These are phyloP conservation scores for Pogonomyrmex californicus DNA, from an alignment of 1,140 invertebrate species.

Conservation along the genomic window DNA sequence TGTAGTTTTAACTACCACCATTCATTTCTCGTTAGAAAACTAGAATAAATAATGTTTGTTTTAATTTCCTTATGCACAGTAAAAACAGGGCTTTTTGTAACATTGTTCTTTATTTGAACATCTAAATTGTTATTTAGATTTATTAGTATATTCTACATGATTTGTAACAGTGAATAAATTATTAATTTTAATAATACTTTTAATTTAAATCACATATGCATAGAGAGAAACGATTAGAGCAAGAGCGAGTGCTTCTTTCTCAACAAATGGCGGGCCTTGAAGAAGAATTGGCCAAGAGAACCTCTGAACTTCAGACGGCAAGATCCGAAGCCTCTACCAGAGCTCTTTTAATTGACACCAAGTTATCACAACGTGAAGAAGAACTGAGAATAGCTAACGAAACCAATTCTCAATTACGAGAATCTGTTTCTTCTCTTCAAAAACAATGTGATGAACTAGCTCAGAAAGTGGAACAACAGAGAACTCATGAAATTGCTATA, in stretches of 20 bases:
- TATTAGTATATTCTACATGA: slow-evolving; percentile 3
- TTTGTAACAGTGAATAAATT: not conserved
- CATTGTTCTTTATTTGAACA: too few relatives aligned
- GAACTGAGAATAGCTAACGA: slow-evolving; percentile 91
- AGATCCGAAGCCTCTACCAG: slow-evolving; percentile 92
- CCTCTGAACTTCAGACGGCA: slow-evolving; percentile 91
- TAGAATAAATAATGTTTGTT: too few relatives aligned
- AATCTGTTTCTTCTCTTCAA: slow-evolving; percentile 90
- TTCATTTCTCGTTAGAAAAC: too few relatives aligned
- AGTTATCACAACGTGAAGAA: slow-evolving; percentile 93
- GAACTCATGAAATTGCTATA: slow-evolving; percentile 91
- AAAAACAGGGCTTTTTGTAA: too few relatives aligned
- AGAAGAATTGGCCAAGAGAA: slow-evolving; percentile 92
- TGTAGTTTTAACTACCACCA: too few relatives aligned
- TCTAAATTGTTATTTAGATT: not conserved
- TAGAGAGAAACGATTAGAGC: slow-evolving; percentile 93
- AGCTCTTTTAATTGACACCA: slow-evolving; percentile 91
- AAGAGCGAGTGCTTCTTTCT: slow-evolving; percentile 91
- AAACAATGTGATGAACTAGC: slow-evolving; percentile 91
- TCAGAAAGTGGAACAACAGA: slow-evolving; percentile 92
- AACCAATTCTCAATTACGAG: slow-evolving; percentile 89
- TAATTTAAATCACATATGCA: not conserved
- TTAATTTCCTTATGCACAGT: too few relatives aligned
- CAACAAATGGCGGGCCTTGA: slow-evolving; percentile 93
- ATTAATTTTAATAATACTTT: slow-evolving; percentile 33